A percentile compares a stretch with the other conserved stretches of the same genome.
These are phyloP conservation scores for Corella eumyota DNA, from an alignment of 23 tunicate genomes.

Conservation along the genomic window DNA sequence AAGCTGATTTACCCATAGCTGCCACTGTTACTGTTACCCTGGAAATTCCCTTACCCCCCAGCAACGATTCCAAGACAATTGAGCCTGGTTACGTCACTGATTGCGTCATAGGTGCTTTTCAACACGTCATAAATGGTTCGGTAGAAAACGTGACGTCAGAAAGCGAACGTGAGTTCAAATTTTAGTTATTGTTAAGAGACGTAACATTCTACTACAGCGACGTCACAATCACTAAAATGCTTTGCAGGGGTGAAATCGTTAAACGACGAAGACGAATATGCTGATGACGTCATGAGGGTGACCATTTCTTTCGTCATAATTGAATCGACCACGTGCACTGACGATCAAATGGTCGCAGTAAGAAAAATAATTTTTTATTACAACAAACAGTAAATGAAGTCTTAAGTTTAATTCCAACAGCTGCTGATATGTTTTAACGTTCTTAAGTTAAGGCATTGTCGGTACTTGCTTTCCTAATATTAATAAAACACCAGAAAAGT, in stretches of 20 bases:
- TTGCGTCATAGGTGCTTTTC: constrained; percentile 11
- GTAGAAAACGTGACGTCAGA: constrained; percentile 15
- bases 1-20: too few relatives aligned
- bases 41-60: constrained; percentile 9
- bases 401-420: too few relatives aligned
- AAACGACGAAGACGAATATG: neutral
- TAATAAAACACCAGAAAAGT: too few relatives aligned
- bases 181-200: too few relatives aligned
- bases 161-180: constrained; percentile 4
- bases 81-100: neutral
- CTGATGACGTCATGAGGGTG: constrained; percentile 3
- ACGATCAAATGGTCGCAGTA: constrained; percentile 36
- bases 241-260: too few relatives aligned
- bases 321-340: constrained; percentile 11
- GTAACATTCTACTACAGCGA: too few relatives aligned
- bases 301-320: constrained; percentile 23
- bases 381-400: too few relatives aligned
- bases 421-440: too few relatives aligned
- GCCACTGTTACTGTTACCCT: constrained; percentile 10
- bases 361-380: neutral
- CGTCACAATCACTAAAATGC: too few relatives aligned
- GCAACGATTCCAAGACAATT: neutral
- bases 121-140: constrained; percentile 6
- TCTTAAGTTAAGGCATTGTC: too few relatives aligned
- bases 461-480: too few relatives aligned